Evolutionary conservation across 2,888 invertebrate genomes (phyloP).

Genomic region (Melanostoma mellinum): DNA sequence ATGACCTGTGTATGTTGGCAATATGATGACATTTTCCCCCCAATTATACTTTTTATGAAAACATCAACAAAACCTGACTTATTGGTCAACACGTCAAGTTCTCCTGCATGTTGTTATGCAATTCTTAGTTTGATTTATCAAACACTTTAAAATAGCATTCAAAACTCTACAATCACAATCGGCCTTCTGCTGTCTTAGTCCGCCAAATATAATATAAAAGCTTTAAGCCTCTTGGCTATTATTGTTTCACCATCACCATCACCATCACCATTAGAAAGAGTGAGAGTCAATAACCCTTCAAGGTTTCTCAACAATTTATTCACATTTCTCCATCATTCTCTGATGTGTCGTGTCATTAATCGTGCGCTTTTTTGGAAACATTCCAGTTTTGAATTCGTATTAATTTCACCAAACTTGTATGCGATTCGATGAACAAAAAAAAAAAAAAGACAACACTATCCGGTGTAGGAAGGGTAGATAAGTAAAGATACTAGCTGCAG

Average conservation of each 20-base stretch:
- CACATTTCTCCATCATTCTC: slow-evolving; percentile 61
- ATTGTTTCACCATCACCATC: background rate
- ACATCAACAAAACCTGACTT: slow-evolving; percentile 6
- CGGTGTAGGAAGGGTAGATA: slow-evolving; percentile 9
- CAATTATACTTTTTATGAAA: too few relatives aligned
- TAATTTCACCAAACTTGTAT: slow-evolving; percentile 69
- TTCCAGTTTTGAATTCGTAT: slow-evolving; percentile 70
- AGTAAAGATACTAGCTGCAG: slow-evolving; percentile 1
- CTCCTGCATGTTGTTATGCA: background rate
- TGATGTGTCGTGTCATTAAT: slow-evolving; percentile 40
- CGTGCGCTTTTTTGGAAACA: slow-evolving; percentile 57
- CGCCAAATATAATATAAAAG: background rate
- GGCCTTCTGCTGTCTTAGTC: slow-evolving; percentile 17
- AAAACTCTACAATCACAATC: background rate
- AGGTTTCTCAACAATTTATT: slow-evolving; percentile 65
- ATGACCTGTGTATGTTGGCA: too few relatives aligned
- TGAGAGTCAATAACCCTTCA: slow-evolving; percentile 68
- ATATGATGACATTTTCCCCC: background rate
- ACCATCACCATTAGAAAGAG: slow-evolving; percentile 8
- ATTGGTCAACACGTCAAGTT: slow-evolving; percentile 4
- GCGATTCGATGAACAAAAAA: slow-evolving; percentile 54
- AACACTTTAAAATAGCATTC: background rate
- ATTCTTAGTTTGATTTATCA: slow-evolving; percentile 16
- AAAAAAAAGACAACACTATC: slow-evolving; percentile 47
- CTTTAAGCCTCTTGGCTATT: slow-evolving; percentile 18